Percentiles rank a stretch among this genome's conserved stretches.
Conservation (phyloP, 2,113 vertebrate species). For the Sciurus niger region DNA sequence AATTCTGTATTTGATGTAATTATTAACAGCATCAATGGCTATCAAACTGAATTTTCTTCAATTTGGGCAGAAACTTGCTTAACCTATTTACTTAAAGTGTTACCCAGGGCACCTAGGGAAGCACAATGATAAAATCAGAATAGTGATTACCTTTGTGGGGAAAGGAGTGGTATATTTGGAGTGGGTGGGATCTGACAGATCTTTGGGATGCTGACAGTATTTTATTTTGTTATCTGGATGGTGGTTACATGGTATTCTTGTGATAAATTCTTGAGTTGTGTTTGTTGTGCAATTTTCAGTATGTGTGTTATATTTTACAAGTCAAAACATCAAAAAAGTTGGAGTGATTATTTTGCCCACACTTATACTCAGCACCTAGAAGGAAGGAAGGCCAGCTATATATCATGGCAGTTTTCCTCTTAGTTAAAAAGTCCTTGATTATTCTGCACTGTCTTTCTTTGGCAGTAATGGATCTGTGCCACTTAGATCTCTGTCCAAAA, state of each 20-base stretch:
- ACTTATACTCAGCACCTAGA: not conserved
- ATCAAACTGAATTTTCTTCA: constrained; percentile 42
- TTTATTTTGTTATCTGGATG: constrained; percentile 25
- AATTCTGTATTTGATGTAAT: not conserved
- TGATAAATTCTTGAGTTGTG: not conserved
- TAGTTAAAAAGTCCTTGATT: not conserved
- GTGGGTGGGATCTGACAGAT: not conserved
- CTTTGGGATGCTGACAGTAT: not conserved
- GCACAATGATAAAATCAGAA: constrained; percentile 39
- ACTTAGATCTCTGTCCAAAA: not conserved
- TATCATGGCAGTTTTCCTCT: not conserved
- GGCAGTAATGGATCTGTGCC: not conserved
- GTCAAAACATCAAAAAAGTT: constrained; percentile 2
- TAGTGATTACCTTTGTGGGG: not conserved
- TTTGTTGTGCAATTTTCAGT: constrained; percentile 17
- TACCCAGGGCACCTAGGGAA: not conserved
- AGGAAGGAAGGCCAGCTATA: not conserved
- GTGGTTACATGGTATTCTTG: not conserved
- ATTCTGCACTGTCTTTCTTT: not conserved
- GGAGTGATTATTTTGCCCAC: constrained; percentile 22
- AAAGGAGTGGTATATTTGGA: not conserved
- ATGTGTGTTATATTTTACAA: not conserved
- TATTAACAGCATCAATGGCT: not conserved
- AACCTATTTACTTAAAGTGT: not conserved
- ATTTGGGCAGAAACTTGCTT: not conserved